Evolutionary conservation across 2,888 invertebrate genomes (phyloP), one percentile per base, ranked within the genome.

Genomic region (Thyatira batis): DNA sequence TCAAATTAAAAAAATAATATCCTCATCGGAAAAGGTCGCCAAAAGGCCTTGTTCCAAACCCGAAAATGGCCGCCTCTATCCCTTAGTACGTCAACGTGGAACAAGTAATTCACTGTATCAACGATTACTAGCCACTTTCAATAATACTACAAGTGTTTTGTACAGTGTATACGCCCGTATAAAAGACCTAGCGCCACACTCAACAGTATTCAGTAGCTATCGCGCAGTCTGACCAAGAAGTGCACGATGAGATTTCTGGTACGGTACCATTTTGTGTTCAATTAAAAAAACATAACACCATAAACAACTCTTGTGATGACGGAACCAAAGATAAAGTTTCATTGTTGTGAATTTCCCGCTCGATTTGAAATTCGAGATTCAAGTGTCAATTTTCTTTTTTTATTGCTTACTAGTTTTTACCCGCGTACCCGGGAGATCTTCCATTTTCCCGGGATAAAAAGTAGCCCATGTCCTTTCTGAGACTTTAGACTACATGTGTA

Each of bases 171-270:
- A 70, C 61, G 63, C 63, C 54, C 66, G 78, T 91, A 91, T 91
- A 91, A 84, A 91, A 89, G 87, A 75, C 71, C 75, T 62, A 63
- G 66, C 67, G 61, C 60, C 54, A 65, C 61, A 63, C 65, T 63
- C 60, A 51, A 79, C 63, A 84, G 80, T 65, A 91, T 89, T 91
- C 91, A 91, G 91, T 91, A 91, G 91, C 91, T 88, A 79, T 81
- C 87, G 83, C 77, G 91, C 84, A 91, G 91, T 91, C 91, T 81
- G 76, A 81, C 73, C 70, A 76, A 84, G 91, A 91, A 91, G 89
- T 91, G 84, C 91, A 91, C 76, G 86, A 91, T 91, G 91, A 91
- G 90, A 91, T 91, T 91, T 44, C 50, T 50, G 50, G 50, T 50
- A 50, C 21, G 23, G 17, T 43, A 50, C 21, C 8, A 46, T 46